These are phyloP conservation scores for Glossophaga mutica DNA, from an alignment of 2,797 vertebrate species.

Conservation along the genomic window DNA sequence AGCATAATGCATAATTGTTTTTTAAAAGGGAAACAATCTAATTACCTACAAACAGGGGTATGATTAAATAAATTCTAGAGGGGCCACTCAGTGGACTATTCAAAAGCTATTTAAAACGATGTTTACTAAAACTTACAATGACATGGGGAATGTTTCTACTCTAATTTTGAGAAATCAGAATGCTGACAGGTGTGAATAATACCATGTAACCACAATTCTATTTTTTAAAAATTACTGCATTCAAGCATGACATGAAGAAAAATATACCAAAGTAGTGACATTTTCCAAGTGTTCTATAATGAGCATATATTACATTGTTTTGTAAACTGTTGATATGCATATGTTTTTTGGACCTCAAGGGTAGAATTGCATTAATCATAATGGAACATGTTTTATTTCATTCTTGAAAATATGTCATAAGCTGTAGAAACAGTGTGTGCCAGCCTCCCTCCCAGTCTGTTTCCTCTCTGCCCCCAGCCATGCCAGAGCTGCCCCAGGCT, in stretches of 20 bases:
- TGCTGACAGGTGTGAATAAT: not conserved
- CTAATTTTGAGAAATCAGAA: not conserved
- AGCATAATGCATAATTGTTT: not conserved
- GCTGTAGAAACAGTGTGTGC: not conserved
- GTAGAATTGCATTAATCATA: not conserved
- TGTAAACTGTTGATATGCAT: not conserved
- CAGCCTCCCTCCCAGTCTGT: not conserved
- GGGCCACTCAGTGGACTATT: not conserved
- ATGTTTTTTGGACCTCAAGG: not conserved
- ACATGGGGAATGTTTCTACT: not conserved
- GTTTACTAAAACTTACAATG: not conserved
- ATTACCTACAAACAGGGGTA: slow-evolving; percentile 30
- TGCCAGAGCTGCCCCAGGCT: slow-evolving; percentile 79
- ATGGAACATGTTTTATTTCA: not conserved
- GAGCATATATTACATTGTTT: not conserved
- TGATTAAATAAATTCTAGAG: slow-evolving; percentile 26
- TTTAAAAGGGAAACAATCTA: not conserved
- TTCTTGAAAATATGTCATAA: not conserved
- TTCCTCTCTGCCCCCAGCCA: slow-evolving; percentile 74
- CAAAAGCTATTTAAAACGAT: slow-evolving; percentile 42
- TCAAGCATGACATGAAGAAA: not conserved
- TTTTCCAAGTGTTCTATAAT: not conserved
- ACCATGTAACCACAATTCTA: not conserved
- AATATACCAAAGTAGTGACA: not conserved
- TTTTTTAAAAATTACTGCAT: not conserved